Conservation (phyloP, 2,888 invertebrate species). For the Ischnura elegans region DNA sequence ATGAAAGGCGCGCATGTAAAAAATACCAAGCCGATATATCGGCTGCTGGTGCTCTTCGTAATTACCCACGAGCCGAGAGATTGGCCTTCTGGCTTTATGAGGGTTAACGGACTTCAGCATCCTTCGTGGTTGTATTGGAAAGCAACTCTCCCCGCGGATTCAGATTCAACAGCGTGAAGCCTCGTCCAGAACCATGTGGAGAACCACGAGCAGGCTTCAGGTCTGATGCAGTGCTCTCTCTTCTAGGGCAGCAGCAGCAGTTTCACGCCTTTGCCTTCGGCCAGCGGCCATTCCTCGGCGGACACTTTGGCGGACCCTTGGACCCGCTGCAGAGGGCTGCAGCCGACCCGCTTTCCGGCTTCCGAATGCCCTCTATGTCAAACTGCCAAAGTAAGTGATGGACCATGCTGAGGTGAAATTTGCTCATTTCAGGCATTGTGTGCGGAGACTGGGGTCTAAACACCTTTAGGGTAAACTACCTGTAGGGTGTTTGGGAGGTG, state of each 20-base stretch:
- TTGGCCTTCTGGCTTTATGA: no score
- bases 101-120: no score
- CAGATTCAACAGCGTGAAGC: not conserved
- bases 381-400: slow-evolving; percentile 92
- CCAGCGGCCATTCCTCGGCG: slow-evolving; percentile 92
- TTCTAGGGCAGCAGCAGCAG: slow-evolving; percentile 97
- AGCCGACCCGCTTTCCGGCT: slow-evolving; percentile 90
- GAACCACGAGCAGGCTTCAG: slow-evolving; percentile 70
- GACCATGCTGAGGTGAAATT: no score
- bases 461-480: no score
- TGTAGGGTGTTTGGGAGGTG: no score
- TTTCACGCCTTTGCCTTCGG: slow-evolving; percentile 91
- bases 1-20: no score
- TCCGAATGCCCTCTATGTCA: slow-evolving; percentile 90
- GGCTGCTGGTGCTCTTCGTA: no score
- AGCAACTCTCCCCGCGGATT: not conserved
- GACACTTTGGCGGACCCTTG: slow-evolving; percentile 77
- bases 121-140: no score
- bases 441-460: no score
- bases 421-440: no score
- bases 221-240: slow-evolving; percentile 86
- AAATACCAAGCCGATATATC: no score
- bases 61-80: no score
- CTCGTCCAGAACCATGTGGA: not conserved
- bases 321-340: slow-evolving; percentile 79